Evolutionary conservation across 1,140 invertebrate genomes (phyloP).

Genomic region (Zaprionus nigranus): DNA sequence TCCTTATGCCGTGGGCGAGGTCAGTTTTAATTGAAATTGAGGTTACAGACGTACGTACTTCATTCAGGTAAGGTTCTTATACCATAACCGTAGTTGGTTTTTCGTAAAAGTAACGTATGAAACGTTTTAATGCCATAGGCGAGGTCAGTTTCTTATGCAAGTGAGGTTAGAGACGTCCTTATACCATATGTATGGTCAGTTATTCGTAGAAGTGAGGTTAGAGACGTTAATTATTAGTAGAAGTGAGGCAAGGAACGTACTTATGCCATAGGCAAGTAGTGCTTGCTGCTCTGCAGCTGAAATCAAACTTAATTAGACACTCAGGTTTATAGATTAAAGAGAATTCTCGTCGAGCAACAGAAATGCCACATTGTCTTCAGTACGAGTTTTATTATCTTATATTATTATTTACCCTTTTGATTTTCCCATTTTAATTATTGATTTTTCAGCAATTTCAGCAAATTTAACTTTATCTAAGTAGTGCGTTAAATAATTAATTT

Average conservation of each 20-base stretch:
- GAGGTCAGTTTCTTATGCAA: not conserved
- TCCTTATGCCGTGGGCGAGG: no score
- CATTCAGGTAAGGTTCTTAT: not conserved
- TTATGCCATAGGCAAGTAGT: conserved; percentile 49
- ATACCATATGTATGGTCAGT: not conserved
- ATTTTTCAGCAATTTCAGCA: conserved; percentile 44
- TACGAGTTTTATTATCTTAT: conserved; percentile 24
- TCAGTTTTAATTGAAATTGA: not conserved
- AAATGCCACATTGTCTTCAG: conserved; percentile 56
- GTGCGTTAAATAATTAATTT: conserved; percentile 15
- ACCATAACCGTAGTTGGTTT: conserved; percentile 15
- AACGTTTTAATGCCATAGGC: conserved; percentile 37
- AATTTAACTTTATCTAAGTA: conserved; percentile 14
- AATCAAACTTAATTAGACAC: conserved; percentile 58
- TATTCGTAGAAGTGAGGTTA: not conserved
- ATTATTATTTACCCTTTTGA: conserved; percentile 31
- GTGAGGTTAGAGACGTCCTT: no score
- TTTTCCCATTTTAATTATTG: conserved; percentile 29
- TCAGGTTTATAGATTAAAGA: conserved; percentile 69
- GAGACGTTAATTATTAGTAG: not conserved
- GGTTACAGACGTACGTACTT: no score
- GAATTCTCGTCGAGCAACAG: conserved; percentile 11
- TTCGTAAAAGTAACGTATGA: not conserved
- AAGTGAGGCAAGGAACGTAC: not conserved
- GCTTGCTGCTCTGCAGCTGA: not conserved